phyloP scores from a whole-genome alignment of 2,797 vertebrate genomes.

The Gymnopithys bicolor region DNA sequence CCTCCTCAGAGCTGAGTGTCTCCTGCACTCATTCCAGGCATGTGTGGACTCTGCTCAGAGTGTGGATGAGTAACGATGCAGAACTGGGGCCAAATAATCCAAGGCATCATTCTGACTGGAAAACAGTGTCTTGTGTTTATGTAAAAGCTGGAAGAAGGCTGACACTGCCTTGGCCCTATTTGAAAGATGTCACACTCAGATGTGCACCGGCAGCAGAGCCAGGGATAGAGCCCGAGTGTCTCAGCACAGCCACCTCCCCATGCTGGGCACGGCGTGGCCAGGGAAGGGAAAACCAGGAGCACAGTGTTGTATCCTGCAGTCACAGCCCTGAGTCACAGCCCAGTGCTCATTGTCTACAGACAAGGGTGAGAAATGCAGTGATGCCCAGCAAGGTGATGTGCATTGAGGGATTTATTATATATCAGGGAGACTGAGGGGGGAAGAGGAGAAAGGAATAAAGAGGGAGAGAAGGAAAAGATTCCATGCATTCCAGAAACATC shows the following conservation, averaged over 20 bases:
- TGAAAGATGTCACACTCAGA: neutral
- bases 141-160: neutral
- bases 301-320: accelerated
- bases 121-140: neutral
- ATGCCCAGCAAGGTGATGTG: conserved; percentile 77
- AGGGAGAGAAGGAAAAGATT: conserved; percentile 85
- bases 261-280: neutral
- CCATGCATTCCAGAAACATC: conserved; percentile 81
- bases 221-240: neutral
- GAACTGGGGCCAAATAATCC: neutral
- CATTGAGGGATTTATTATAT: conserved; percentile 75
- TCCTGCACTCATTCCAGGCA: neutral
- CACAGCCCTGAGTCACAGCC: neutral
- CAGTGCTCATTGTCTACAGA: neutral
- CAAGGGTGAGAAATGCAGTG: neutral
- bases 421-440: neutral
- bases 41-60: neutral
- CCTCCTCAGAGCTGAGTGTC: neutral
- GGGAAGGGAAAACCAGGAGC: neutral
- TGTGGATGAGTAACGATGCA: neutral
- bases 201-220: neutral
- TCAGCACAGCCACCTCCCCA: neutral
- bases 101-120: neutral
- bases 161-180: neutral
- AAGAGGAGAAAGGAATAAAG: conserved; percentile 22